Base-by-base conservation (phyloP, 2,888 invertebrate genomes). In the Gymnocheta viridis region DNA sequence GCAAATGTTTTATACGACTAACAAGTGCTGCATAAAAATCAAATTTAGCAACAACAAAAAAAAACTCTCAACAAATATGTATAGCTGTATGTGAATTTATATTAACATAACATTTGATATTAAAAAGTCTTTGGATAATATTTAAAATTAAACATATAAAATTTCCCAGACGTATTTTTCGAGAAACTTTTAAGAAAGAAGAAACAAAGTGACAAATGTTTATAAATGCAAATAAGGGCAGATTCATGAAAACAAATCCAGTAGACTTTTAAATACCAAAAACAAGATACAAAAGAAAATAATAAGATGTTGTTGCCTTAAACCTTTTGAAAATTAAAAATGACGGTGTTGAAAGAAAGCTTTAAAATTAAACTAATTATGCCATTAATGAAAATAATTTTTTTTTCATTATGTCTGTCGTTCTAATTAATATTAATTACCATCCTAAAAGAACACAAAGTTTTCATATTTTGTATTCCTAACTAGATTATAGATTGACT, bases 191-290 rank as follows among this genome's bases (percentile, higher is more conserved):
- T 27, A 51, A 78, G 29, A 14, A 51, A 78, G 29, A 32, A 24
- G 5, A 35, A 10, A 60, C 35, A 41, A 29, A 29, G 17, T 17
- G 19, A 60, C 41, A 72, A 60, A 38, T n/a, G 22, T 22, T 62
- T 49, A 35, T 62, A 51, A 67, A 80, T 80, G 72, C 72, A 73
- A 80, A 58, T 80, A 73, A 73, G 60, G 47, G 38, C 32, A 54
- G 32, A 22, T 29, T 60, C 60, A 47, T 19, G 49, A n/a, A 41
- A 58, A 24, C 2, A 49, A 60, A 38, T 24, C 41, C 7, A 47
- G 47, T 29, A 70, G 14, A 47, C 56, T 44, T 47, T 56, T 10
- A 4, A 22, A 14, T 35, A 49, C 24, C 5, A 41, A 62, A 51
- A 67, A 27, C 3, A 41, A 47, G 27, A 51, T 6, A 1, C 17